A percentile compares a stretch with the other conserved stretches of the same genome.
Conservation (phyloP, 2,113 vertebrate species). For the Lucifuga dentata region DNA sequence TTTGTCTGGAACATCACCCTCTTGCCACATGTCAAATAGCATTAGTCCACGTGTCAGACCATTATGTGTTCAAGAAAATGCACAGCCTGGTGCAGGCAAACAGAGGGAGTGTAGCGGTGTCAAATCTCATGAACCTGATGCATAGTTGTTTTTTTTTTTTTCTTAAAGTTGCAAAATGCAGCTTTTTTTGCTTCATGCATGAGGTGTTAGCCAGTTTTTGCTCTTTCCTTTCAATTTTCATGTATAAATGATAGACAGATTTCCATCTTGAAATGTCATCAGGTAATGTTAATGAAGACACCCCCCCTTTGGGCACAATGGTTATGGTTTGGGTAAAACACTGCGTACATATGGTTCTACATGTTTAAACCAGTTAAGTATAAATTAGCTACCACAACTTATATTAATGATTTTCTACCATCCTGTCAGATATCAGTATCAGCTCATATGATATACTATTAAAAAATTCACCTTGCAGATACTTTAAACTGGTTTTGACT, state of each 20-base stretch:
- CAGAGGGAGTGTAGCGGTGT: not conserved
- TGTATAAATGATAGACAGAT: no score
- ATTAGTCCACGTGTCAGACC: conserved; percentile 12
- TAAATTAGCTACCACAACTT: no score
- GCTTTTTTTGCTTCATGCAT: not conserved
- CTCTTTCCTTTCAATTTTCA: conserved; percentile 2
- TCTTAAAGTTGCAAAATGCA: not conserved
- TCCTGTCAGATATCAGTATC: not conserved
- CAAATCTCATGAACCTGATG: not conserved
- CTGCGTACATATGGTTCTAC: conserved; percentile 11
- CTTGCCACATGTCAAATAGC: not conserved
- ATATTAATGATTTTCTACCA: conserved; percentile 5
- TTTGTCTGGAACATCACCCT: not conserved
- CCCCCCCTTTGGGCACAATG: no score
- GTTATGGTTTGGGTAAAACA: conserved; percentile 35
- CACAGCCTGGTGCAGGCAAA: not conserved
- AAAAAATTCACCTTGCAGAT: not conserved
- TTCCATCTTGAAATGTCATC: conserved; percentile 38
- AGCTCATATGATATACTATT: conserved; percentile 1
- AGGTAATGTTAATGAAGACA: no score
- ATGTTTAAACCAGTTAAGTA: no score
- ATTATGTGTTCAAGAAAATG: not conserved
- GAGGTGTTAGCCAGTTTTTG: not conserved
- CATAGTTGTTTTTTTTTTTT: not conserved
- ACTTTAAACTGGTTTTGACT: not conserved